Percentiles rank a stretch among this genome's conserved stretches.
Evolutionary conservation across 2,797 vertebrate species (phyloP).

Genomic region (Xiphophorus birchmanni): DNA sequence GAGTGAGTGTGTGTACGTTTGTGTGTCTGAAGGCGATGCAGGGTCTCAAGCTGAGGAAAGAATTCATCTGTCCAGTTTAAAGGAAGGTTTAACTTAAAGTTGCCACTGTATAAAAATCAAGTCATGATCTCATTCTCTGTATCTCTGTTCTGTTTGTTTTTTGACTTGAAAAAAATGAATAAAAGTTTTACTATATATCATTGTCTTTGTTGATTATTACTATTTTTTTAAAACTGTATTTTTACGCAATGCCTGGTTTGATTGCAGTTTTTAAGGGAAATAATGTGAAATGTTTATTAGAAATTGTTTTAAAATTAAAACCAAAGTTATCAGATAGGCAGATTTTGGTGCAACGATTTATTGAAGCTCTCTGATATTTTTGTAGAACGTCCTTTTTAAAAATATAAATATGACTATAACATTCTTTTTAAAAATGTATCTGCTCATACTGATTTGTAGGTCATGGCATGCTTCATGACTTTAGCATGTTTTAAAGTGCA

Average conservation of each 20-base stretch:
- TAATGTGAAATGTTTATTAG: neutral
- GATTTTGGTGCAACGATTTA: neutral
- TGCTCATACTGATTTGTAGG: neutral
- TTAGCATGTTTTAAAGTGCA: neutral
- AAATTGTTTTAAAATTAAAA: neutral
- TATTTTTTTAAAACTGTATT: neutral
- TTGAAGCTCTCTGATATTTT: neutral
- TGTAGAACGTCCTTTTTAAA: neutral
- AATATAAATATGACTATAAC: neutral
- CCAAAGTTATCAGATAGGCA: neutral
- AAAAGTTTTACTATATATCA: constrained; percentile 84
- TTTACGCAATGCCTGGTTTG: neutral
- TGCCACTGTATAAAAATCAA: constrained; percentile 84
- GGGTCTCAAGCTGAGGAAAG: constrained; percentile 70
- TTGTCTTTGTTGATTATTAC: neutral
- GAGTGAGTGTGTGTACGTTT: constrained; percentile 25
- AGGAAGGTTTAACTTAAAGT: constrained; percentile 81
- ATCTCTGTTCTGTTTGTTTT: constrained; percentile 80
- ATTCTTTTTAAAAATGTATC: neutral
- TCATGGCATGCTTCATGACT: neutral
- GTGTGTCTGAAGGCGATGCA: constrained; percentile 54
- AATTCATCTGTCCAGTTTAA: constrained; percentile 55
- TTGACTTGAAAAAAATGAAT: constrained; percentile 82
- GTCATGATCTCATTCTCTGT: constrained; percentile 82
- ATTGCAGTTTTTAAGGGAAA: neutral